phyloP scores from a whole-genome alignment of 2,888 invertebrate species.

The Leucophora obtusa region DNA sequence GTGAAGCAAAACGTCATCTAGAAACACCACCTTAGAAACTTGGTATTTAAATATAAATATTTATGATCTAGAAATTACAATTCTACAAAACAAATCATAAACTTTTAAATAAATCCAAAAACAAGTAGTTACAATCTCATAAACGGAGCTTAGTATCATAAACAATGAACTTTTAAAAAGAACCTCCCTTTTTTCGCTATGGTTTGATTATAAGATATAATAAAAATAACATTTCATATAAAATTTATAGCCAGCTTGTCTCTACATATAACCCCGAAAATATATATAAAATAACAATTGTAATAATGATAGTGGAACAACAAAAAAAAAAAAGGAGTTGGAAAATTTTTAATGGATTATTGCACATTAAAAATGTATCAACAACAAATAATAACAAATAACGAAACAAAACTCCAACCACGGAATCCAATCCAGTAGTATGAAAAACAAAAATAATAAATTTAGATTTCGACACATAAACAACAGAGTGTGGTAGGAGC shows the following conservation, averaged over 20 bases:
- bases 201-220: not conserved
- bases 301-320: slow-evolving; percentile 7
- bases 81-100: not conserved
- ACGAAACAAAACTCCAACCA: slow-evolving; percentile 43
- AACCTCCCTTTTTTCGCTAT: slow-evolving; percentile 23
- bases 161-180: slow-evolving; percentile 6
- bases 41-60: not conserved
- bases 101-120: not conserved
- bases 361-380: slow-evolving; percentile 62
- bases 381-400: slow-evolving; percentile 45
- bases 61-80: not conserved
- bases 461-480: slow-evolving; percentile 65
- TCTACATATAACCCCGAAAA: not conserved
- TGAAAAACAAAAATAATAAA: slow-evolving; percentile 60
- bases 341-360: slow-evolving; percentile 68
- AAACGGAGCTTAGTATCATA: not conserved
- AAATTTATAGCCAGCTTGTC: slow-evolving; percentile 43
- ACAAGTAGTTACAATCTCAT: not conserved
- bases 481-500: slow-evolving; percentile 29
- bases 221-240: slow-evolving; percentile 14
- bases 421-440: slow-evolving; percentile 31
- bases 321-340: slow-evolving; percentile 9
- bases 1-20: too few relatives aligned
- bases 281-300: slow-evolving; percentile 6
- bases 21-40: not conserved